These are phyloP conservation scores for Sebastes schlegelii DNA, from an alignment of 2,113 vertebrate genomes.

Conservation along the genomic window DNA sequence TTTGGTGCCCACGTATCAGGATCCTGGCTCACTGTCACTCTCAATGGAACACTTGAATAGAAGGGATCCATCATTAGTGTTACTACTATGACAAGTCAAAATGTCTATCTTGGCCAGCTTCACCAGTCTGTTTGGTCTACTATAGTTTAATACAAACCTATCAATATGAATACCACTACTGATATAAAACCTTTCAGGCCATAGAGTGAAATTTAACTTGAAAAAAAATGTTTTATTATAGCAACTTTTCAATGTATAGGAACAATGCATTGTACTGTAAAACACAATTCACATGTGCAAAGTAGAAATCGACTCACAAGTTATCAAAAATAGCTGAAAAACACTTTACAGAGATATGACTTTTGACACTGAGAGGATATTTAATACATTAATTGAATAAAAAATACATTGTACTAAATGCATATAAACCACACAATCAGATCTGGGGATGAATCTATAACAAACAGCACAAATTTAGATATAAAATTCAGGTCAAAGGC, in stretches of 20 bases:
- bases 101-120: not conserved
- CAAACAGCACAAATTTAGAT: conserved; percentile 1
- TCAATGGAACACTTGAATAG: no score
- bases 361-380: conserved; percentile 44
- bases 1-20: no score
- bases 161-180: not conserved
- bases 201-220: not conserved
- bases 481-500: conserved; percentile 17
- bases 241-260: conserved; percentile 19
- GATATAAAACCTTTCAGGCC: not conserved
- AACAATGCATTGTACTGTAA: not conserved
- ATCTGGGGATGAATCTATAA: conserved; percentile 9
- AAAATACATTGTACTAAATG: conserved; percentile 44
- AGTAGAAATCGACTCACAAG: not conserved
- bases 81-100: not conserved
- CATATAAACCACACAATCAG: conserved; percentile 23
- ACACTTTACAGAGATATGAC: conserved; percentile 38
- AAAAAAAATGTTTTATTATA: conserved; percentile 49
- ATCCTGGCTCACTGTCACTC: no score
- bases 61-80: not conserved
- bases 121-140: not conserved
- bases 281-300: conserved; percentile 10
- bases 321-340: conserved; percentile 73
- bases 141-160: not conserved
- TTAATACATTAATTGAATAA: conserved; percentile 2